A percentile compares a stretch with the other conserved stretches of the same genome.
Conservation (phyloP, 1,140 invertebrate genomes). For the Globodera rostochiensis region DNA sequence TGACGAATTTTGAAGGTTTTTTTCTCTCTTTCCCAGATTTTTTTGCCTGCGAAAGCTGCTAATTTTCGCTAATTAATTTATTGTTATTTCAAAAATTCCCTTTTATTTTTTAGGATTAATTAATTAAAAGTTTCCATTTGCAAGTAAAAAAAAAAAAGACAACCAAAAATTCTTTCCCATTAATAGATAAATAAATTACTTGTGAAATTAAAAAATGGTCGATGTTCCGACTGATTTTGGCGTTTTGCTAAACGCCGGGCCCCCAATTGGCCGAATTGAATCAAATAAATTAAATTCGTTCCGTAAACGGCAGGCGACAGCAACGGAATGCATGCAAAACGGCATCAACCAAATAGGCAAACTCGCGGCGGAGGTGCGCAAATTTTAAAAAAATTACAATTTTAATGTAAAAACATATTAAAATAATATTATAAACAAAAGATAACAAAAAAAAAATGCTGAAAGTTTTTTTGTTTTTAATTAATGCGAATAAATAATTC, state of each 20-base stretch:
- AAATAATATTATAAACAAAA: too few relatives aligned
- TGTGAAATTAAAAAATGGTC: slow-evolving; percentile 17
- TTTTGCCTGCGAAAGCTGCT: too few relatives aligned
- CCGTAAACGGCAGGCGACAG: background rate
- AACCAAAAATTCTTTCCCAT: too few relatives aligned
- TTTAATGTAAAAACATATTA: background rate
- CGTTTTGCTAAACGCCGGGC: slow-evolving; percentile 11
- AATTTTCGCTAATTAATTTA: too few relatives aligned
- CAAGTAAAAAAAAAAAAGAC: too few relatives aligned
- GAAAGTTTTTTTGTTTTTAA: background rate
- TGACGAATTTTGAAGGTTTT: too few relatives aligned
- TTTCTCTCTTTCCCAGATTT: too few relatives aligned
- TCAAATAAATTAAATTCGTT: slow-evolving; percentile 28
- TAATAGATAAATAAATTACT: too few relatives aligned
- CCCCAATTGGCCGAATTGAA: slow-evolving; percentile 32
- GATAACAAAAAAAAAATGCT: too few relatives aligned
- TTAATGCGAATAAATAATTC: background rate
- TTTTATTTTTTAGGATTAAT: too few relatives aligned
- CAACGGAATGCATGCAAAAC: slow-evolving; percentile 16
- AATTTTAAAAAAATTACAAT: slow-evolving; percentile 19
- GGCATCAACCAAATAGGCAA: slow-evolving; percentile 19
- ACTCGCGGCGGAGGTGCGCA: slow-evolving; percentile 16
- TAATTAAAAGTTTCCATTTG: too few relatives aligned
- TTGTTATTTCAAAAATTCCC: too few relatives aligned
- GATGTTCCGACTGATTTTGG: slow-evolving; percentile 24